Evolutionary conservation across 1,140 invertebrate species (phyloP).

Genomic region (Archivesica marissinica): DNA sequence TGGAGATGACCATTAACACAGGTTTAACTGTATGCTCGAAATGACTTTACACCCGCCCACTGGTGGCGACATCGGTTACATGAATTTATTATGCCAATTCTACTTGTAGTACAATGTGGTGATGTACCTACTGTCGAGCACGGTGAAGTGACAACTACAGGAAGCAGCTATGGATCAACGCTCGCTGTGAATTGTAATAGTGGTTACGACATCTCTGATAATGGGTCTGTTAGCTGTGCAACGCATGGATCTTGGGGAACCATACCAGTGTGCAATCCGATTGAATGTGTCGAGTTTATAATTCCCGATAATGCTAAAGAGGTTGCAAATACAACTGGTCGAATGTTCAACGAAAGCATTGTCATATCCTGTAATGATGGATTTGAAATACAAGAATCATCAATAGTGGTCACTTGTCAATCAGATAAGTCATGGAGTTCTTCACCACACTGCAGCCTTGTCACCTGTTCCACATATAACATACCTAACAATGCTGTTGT

Average conservation of each 20-base stretch:
- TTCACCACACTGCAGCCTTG: not conserved
- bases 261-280: not conserved
- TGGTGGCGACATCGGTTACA: too few relatives aligned
- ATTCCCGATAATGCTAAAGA: not conserved
- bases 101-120: constrained; percentile 1
- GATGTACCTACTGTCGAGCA: not conserved
- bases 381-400: not conserved
- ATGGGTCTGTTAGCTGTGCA: not conserved
- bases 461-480: not conserved
- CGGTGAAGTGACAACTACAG: not conserved
- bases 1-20: too few relatives aligned
- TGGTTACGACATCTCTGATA: not conserved
- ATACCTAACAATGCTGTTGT: not conserved
- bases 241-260: not conserved
- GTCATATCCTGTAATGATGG: not conserved
- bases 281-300: not conserved
- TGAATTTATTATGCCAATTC: not conserved
- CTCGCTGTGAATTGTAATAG: not conserved
- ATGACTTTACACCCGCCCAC: too few relatives aligned
- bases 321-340: not conserved
- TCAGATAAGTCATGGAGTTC: not conserved
- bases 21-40: too few relatives aligned
- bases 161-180: not conserved
- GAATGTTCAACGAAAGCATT: not conserved
- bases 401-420: not conserved